Percentiles rank a stretch among this genome's conserved stretches.
Evolutionary conservation across 2,888 invertebrate species (phyloP).

Genomic region (Eumacrocentrus americanus): DNA sequence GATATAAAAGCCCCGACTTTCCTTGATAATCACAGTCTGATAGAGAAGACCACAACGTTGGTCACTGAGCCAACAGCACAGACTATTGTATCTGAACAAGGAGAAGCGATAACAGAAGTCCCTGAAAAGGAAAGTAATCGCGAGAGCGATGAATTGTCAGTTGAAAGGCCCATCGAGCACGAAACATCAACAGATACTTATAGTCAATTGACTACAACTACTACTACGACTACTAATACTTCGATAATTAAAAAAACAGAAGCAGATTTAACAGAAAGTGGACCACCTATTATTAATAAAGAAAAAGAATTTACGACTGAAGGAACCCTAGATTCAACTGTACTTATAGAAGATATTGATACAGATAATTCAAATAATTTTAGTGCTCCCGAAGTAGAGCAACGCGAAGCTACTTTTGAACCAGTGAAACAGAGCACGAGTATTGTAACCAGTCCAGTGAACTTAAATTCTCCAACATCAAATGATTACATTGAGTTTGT

Average conservation of each 20-base stretch:
- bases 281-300: background rate
- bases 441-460: constrained; percentile 29
- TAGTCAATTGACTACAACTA: background rate
- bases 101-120: background rate
- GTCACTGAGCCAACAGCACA: background rate
- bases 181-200: background rate
- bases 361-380: constrained; percentile 21
- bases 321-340: constrained; percentile 24
- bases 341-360: constrained; percentile 20
- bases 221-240: background rate
- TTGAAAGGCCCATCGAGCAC: background rate
- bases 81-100: background rate
- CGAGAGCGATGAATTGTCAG: background rate
- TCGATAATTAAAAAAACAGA: no score
- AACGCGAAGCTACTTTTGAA: constrained; percentile 45
- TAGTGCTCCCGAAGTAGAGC: constrained; percentile 23
- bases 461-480: no score
- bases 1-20: constrained; percentile 28
- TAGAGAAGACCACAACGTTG: background rate
- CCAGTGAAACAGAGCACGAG: constrained; percentile 48
- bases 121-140: background rate
- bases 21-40: constrained; percentile 18
- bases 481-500: constrained; percentile 34
- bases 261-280: background rate
- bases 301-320: background rate